These are phyloP conservation scores for Iguana delicatissima DNA, from an alignment of 2,797 vertebrate species.

Conservation along the genomic window DNA sequence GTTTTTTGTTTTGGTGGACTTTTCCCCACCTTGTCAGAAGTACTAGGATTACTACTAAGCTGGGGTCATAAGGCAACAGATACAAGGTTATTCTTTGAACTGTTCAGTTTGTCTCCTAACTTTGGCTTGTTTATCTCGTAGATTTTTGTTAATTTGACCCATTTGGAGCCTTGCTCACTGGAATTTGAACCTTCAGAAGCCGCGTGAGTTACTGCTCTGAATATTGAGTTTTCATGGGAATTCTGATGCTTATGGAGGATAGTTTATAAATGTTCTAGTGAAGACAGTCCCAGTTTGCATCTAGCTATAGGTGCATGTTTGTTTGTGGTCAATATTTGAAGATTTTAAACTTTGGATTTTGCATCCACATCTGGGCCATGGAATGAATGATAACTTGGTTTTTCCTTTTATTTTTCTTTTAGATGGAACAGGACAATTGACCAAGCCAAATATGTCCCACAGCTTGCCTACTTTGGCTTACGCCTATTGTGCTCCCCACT, in stretches of 20 bases:
- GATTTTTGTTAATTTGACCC: slow-evolving; percentile 88
- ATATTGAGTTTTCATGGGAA: accelerated
- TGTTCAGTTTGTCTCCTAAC: neutral
- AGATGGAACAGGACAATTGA: slow-evolving; percentile 76
- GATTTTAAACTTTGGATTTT: neutral
- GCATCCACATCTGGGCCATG: neutral
- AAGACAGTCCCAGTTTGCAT: neutral
- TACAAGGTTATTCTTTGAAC: neutral
- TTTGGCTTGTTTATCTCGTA: slow-evolving; percentile 73
- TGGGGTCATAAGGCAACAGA: accelerated
- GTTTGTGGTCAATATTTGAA: slow-evolving; percentile 24
- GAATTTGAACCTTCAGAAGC: slow-evolving; percentile 75
- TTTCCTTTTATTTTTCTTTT: neutral
- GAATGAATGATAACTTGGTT: neutral
- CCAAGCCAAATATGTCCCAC: slow-evolving; percentile 83
- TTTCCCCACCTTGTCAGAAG: neutral
- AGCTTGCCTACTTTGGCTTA: slow-evolving; percentile 89
- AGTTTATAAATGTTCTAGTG: neutral
- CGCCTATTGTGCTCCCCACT: slow-evolving; percentile 85
- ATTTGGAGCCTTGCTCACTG: slow-evolving; percentile 84
- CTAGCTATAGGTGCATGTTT: neutral
- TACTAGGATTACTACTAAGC: neutral
- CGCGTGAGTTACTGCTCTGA: slow-evolving; percentile 79
- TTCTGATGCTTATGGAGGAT: neutral
- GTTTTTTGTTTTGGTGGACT: too few species aligned